These are phyloP conservation scores for Drosophila baimaii DNA, from an alignment of 1,140 invertebrate genomes.

Conservation along the genomic window DNA sequence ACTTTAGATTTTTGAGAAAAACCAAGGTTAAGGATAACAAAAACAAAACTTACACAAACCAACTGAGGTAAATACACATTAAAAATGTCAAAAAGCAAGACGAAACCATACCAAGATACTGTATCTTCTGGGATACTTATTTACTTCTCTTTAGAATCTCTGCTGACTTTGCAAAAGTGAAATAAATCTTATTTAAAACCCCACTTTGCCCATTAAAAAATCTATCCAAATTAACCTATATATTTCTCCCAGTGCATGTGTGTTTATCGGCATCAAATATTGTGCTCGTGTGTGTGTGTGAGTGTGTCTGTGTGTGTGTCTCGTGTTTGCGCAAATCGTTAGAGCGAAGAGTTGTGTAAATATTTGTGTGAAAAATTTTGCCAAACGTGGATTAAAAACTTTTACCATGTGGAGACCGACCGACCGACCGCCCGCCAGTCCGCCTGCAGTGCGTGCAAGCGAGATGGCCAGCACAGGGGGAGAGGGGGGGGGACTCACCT, in stretches of 20 bases:
- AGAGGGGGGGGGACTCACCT: background rate
- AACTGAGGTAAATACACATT: no score
- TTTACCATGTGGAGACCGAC: constrained; percentile 73
- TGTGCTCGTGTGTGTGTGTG: constrained; percentile 56
- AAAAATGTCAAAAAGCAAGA: no score
- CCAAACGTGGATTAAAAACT: constrained; percentile 81
- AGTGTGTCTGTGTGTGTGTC: constrained; percentile 64
- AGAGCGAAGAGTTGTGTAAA: constrained; percentile 82
- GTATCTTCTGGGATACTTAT: no score
- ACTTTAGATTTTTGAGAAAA: no score
- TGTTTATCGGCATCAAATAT: constrained; percentile 77
- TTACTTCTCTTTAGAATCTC: no score
- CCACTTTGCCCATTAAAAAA: no score
- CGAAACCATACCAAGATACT: no score
- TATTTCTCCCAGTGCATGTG: constrained; percentile 32
- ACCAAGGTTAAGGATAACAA: no score
- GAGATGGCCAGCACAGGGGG: constrained; percentile 13
- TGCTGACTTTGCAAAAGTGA: no score
- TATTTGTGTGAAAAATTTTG: constrained; percentile 82
- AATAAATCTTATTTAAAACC: no score
- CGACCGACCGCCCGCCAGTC: no score
- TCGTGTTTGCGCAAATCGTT: constrained; percentile 79
- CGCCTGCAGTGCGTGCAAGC: constrained; percentile 63
- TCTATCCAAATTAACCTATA: background rate
- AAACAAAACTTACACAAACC: no score